Conservation (phyloP, 1,140 invertebrate species). For the Anastrepha obliqua region DNA sequence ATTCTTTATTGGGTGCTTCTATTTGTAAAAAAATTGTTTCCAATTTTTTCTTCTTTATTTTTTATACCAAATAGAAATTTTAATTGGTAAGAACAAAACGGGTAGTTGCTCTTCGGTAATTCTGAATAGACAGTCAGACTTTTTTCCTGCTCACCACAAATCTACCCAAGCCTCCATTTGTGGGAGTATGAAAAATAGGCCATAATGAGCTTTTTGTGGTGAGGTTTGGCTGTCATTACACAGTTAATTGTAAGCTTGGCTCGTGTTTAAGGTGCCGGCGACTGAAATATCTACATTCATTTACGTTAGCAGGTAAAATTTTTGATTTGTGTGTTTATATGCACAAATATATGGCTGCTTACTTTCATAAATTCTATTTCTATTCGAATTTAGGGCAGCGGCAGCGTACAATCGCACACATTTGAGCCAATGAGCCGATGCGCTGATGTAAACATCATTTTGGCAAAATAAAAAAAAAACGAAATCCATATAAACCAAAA, state of each 20-base stretch:
- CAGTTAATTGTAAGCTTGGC: constrained; percentile 17
- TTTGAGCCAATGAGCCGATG: constrained; percentile 28
- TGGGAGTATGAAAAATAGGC: constrained; percentile 10
- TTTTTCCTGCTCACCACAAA: not conserved
- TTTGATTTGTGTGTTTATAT: not conserved
- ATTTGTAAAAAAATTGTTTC: no score
- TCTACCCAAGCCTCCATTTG: not conserved
- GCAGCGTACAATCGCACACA: not conserved
- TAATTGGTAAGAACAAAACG: constrained; percentile 2
- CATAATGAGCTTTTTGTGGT: constrained; percentile 49
- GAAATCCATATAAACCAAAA: constrained; percentile 41
- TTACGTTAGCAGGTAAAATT: constrained; percentile 9
- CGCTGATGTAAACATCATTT: constrained; percentile 18
- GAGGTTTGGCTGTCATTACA: not conserved
- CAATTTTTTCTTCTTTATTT: not conserved
- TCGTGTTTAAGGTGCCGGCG: not conserved
- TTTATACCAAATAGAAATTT: not conserved
- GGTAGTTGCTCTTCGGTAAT: not conserved
- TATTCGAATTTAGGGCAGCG: constrained; percentile 30
- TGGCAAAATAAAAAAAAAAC: constrained; percentile 1
- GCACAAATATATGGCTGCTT: not conserved
- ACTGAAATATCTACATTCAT: not conserved
- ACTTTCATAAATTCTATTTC: constrained; percentile 52
- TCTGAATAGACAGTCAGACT: not conserved
- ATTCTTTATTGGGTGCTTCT: no score